Percentiles rank a stretch among this genome's conserved stretches.
phyloP scores from a whole-genome alignment of 2,113 vertebrate species.

The human region GRCh38 chr11:61528001-61528500 shows the following conservation, averaged over 20 bases:
- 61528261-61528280: not conserved
- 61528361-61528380: not conserved
- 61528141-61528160: constrained; percentile 93
- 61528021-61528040: constrained; percentile 98
- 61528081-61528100: constrained; percentile 98
- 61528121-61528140: constrained; percentile 97
- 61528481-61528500: not conserved
- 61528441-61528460: not conserved
- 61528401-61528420: not conserved
- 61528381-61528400: rapidly evolving
- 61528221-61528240: not conserved
- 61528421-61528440: not conserved
- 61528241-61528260: not conserved
- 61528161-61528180: constrained; percentile 95
- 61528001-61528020: constrained; percentile 99
- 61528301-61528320: rapidly evolving
- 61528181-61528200: constrained; percentile 86
- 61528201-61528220: not conserved
- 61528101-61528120: constrained; percentile 99
- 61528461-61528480: not conserved
- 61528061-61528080: constrained; percentile 98
- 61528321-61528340: not conserved
- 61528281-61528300: rapidly evolving
- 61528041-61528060: constrained; percentile 97
- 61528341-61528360: not conserved